These are phyloP conservation scores for Mythimna loreyi DNA, from an alignment of 2,888 invertebrate species.

Conservation along the genomic window DNA sequence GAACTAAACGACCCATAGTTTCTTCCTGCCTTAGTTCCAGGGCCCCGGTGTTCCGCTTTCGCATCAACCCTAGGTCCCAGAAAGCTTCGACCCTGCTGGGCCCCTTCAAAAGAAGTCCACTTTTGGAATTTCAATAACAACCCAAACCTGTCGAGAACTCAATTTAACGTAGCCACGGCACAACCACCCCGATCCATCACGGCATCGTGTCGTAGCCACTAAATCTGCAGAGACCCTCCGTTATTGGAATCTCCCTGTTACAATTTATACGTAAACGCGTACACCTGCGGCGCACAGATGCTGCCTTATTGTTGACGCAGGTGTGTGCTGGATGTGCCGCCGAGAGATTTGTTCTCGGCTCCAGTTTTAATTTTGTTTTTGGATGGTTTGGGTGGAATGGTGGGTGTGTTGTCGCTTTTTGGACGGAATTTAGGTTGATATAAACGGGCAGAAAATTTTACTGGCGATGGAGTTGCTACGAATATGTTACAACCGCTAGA, in stretches of 20 bases:
- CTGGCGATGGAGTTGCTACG: too few species aligned
- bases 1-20: too few species aligned
- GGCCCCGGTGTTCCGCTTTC: too few species aligned
- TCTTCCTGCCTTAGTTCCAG: too few species aligned
- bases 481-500: too few species aligned
- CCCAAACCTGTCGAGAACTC: background rate
- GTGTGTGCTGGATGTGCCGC: slow-evolving; percentile 57
- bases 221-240: slow-evolving; percentile 54
- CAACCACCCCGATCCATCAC: slow-evolving; percentile 36
- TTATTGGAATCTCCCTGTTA: slow-evolving; percentile 70
- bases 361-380: slow-evolving; percentile 29
- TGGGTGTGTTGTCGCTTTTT: background rate
- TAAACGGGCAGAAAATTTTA: too few species aligned
- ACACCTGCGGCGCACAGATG: slow-evolving; percentile 69
- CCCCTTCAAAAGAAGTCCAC: too few species aligned
- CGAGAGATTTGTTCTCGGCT: slow-evolving; percentile 19
- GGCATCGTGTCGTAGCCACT: slow-evolving; percentile 50
- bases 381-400: background rate
- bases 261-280: slow-evolving; percentile 67
- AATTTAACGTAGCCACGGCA: too few species aligned
- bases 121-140: slow-evolving; percentile 2
- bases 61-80: too few species aligned
- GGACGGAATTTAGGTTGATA: background rate
- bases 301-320: slow-evolving; percentile 66
- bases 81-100: too few species aligned